A percentile compares a stretch with the other conserved stretches of the same genome.
These are phyloP conservation scores for Formica aserva DNA, from an alignment of 2,888 invertebrate species.

Conservation along the genomic window DNA sequence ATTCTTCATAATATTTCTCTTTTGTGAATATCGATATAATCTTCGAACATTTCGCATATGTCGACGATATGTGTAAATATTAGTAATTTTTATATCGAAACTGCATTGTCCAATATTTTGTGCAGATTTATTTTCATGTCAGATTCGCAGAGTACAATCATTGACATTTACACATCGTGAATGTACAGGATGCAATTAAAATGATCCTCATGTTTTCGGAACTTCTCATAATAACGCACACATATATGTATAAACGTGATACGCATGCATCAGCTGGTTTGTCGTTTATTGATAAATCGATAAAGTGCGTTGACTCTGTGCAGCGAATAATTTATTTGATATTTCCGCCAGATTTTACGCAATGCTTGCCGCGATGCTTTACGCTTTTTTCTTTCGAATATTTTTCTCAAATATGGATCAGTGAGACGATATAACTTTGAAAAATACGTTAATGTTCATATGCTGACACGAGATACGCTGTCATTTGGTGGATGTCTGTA, in stretches of 20 bases:
- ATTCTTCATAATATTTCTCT: background rate
- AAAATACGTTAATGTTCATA: constrained; percentile 15
- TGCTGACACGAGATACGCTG: background rate
- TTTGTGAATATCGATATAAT: constrained; percentile 15
- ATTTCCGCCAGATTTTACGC: constrained; percentile 3
- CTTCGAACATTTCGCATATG: background rate
- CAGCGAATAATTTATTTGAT: constrained; percentile 16
- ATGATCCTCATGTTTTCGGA: constrained; percentile 28
- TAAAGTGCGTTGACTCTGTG: constrained; percentile 28
- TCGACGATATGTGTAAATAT: constrained; percentile 13
- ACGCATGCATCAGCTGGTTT: constrained; percentile 21
- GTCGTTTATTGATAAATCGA: constrained; percentile 40
- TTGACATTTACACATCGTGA: background rate
- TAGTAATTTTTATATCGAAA: constrained; percentile 19
- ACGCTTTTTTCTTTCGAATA: background rate
- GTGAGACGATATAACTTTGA: background rate
- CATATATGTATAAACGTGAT: background rate
- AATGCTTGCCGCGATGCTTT: background rate
- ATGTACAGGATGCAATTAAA: constrained; percentile 28
- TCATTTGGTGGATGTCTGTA: background rate
- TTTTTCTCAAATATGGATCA: constrained; percentile 1
- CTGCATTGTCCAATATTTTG: constrained; percentile 13
- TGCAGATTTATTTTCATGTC: constrained; percentile 2
- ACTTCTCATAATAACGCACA: constrained; percentile 11
- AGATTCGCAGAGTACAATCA: background rate